phyloP scores from a whole-genome alignment of 2,888 invertebrate species.

The Caenorhabditis sp. region DNA sequence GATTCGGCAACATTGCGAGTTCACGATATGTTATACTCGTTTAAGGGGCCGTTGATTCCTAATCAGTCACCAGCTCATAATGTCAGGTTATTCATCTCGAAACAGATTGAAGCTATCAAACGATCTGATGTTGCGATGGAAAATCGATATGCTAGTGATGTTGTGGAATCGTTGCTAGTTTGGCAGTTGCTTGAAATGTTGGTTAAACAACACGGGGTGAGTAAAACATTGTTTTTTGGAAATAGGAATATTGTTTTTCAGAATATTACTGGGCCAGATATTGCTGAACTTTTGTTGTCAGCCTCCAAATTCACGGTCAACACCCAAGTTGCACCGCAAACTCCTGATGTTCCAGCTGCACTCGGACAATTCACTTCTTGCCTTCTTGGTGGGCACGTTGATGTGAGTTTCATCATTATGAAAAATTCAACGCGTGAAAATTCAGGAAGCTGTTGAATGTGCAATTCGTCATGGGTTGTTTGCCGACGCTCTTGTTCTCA shows the following conservation, averaged over 20 bases:
- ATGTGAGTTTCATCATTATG: slow-evolving; percentile 35
- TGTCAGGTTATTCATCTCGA: slow-evolving; percentile 57
- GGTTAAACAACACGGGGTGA: slow-evolving; percentile 59
- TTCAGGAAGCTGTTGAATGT: slow-evolving; percentile 64
- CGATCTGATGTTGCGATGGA: slow-evolving; percentile 55
- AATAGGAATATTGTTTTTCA: slow-evolving; percentile 28
- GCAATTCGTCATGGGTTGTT: slow-evolving; percentile 62
- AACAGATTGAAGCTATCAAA: slow-evolving; percentile 57
- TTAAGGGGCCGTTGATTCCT: slow-evolving; percentile 42
- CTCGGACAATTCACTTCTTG: slow-evolving; percentile 52
- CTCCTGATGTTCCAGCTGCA: slow-evolving; percentile 19
- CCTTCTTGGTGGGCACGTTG: slow-evolving; percentile 63
- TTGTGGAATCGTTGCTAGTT: slow-evolving; percentile 60
- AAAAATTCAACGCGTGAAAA: not conserved
- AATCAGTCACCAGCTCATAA: slow-evolving; percentile 26
- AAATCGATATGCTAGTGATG: slow-evolving; percentile 56
- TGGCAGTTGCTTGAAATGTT: slow-evolving; percentile 63
- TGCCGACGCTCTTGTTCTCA: slow-evolving; percentile 62
- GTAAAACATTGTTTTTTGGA: no score
- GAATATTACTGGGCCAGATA: slow-evolving; percentile 65
- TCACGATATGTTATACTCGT: slow-evolving; percentile 35
- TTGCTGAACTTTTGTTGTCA: slow-evolving; percentile 54
- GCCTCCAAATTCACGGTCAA: not conserved
- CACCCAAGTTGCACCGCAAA: slow-evolving; percentile 21
- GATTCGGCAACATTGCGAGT: slow-evolving; percentile 34